Conservation (phyloP, 2,888 invertebrate genomes). For the Luffia ferchaultella region DNA sequence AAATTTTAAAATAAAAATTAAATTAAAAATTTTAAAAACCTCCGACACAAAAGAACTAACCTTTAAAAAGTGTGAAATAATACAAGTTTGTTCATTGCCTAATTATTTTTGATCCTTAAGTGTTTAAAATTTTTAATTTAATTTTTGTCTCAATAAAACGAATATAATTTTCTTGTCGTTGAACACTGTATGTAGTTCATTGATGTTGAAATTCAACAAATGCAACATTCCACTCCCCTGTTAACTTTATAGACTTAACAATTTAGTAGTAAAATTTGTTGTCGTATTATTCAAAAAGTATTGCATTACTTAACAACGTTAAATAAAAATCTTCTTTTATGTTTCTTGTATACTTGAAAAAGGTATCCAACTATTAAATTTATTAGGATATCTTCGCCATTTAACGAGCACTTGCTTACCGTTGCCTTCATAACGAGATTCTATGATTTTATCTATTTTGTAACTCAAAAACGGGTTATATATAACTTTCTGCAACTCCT, state of each 20-base stretch:
- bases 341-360: slow-evolving; percentile 13
- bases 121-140: too few species aligned
- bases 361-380: slow-evolving; percentile 20
- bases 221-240: slow-evolving; percentile 15
- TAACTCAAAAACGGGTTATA: slow-evolving; percentile 12
- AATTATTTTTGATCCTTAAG: too few species aligned
- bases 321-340: slow-evolving; percentile 20
- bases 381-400: slow-evolving; percentile 22
- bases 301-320: slow-evolving; percentile 9
- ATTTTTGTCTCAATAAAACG: slow-evolving; percentile 6
- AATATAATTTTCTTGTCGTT: slow-evolving; percentile 12
- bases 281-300: slow-evolving; percentile 19
- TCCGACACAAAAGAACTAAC: too few species aligned
- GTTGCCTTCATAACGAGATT: slow-evolving; percentile 14
- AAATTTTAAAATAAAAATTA: too few species aligned
- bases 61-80: too few species aligned
- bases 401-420: slow-evolving; percentile 20
- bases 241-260: slow-evolving; percentile 16
- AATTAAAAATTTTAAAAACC: too few species aligned
- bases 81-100: too few species aligned
- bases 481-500: slow-evolving; percentile 18
- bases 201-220: slow-evolving; percentile 4
- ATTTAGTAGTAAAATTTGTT: slow-evolving; percentile 12
- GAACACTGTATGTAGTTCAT: slow-evolving; percentile 17
- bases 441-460: slow-evolving; percentile 18